A percentile compares a stretch with the other conserved stretches of the same genome.
These are phyloP conservation scores for Platycheirus rosarum DNA, from an alignment of 2,888 invertebrate genomes.

Conservation along the genomic window DNA sequence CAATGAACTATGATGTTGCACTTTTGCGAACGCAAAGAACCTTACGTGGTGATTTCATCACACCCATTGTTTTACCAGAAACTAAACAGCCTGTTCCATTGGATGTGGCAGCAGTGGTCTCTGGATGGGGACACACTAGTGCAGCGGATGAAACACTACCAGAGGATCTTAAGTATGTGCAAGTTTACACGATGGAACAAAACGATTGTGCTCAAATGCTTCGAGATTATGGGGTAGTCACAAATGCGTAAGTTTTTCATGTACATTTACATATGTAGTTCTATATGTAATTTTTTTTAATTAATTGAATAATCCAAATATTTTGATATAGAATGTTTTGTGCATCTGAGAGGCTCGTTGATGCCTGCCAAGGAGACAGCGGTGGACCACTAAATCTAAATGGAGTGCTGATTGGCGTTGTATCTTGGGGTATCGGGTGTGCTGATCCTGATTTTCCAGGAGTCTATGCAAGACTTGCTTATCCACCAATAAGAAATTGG, in stretches of 20 bases:
- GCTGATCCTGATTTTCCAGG: slow-evolving; percentile 81
- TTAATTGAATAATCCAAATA: neutral
- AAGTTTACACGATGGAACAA: slow-evolving; percentile 78
- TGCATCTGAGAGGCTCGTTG: slow-evolving; percentile 79
- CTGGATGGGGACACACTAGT: slow-evolving; percentile 81
- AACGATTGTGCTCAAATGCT: slow-evolving; percentile 76
- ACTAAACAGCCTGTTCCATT: slow-evolving; percentile 74
- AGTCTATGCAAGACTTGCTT: slow-evolving; percentile 79
- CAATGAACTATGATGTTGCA: slow-evolving; percentile 80
- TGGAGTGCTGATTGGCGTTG: slow-evolving; percentile 79
- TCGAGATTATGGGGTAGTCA: slow-evolving; percentile 78
- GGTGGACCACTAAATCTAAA: slow-evolving; percentile 79
- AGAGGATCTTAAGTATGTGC: slow-evolving; percentile 78
- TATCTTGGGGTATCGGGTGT: slow-evolving; percentile 81
- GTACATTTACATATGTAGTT: too few relatives aligned
- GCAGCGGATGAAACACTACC: slow-evolving; percentile 77
- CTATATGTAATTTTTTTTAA: too few relatives aligned
- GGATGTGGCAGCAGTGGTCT: slow-evolving; percentile 76
- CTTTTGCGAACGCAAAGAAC: slow-evolving; percentile 77
- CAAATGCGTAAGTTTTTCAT: slow-evolving; percentile 78
- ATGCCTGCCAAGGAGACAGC: slow-evolving; percentile 81
- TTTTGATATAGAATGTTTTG: slow-evolving; percentile 79
- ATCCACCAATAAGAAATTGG: slow-evolving; percentile 79
- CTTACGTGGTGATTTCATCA: slow-evolving; percentile 76
- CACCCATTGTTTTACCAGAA: slow-evolving; percentile 76